Evolutionary conservation across 2,113 vertebrate genomes (phyloP).

Genomic region (Acanthisitta chloris): DNA sequence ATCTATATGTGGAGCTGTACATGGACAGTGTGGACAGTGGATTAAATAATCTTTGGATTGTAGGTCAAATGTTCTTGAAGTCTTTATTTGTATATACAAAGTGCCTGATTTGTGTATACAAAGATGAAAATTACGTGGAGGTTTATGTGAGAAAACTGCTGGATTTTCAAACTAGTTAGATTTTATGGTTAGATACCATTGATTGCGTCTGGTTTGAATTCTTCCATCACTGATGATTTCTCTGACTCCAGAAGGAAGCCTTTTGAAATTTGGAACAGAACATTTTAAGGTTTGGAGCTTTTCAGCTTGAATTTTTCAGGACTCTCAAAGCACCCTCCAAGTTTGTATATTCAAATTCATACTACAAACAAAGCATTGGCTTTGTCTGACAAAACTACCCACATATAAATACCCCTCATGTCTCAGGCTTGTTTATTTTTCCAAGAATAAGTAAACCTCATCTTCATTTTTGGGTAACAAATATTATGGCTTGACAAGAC

Average conservation of each 20-base stretch:
- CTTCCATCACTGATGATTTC: neutral
- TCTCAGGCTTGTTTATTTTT: slow-evolving; percentile 14
- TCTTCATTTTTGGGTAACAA: slow-evolving; percentile 9
- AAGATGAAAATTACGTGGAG: neutral
- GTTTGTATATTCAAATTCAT: neutral
- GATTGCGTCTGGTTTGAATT: neutral
- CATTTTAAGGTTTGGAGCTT: neutral
- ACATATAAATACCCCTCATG: neutral
- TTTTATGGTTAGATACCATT: neutral
- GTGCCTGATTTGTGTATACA: neutral
- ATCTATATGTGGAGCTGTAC: neutral
- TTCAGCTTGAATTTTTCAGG: neutral
- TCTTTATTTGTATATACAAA: neutral
- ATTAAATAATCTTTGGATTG: neutral
- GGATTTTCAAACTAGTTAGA: neutral
- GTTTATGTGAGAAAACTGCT: neutral
- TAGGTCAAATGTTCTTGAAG: neutral
- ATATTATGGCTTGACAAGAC: slow-evolving; percentile 13
- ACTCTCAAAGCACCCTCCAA: neutral
- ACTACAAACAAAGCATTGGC: neutral
- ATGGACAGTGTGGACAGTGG: neutral
- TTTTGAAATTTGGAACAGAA: neutral
- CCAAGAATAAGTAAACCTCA: neutral
- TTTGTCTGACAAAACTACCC: neutral
- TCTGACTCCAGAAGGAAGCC: neutral